Conservation (phyloP, 2,888 invertebrate genomes). For the Pseudeuparius sepicola region DNA sequence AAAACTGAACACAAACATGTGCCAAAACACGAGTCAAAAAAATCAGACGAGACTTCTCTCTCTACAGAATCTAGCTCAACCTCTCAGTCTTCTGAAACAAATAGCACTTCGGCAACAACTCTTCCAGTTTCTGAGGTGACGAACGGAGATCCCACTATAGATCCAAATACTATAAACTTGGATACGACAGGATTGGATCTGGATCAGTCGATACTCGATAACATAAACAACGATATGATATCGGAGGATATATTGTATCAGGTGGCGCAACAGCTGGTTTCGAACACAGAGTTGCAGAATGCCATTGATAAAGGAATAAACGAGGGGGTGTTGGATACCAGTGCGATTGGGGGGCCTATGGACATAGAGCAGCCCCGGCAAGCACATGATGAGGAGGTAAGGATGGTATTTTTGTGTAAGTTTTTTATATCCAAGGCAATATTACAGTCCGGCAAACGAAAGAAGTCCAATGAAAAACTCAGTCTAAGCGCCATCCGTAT, state of each 20-base stretch:
- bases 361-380: conserved; percentile 13
- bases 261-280: conserved; percentile 59
- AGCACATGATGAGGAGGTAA: too few species aligned
- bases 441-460: too few species aligned
- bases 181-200: conserved; percentile 48
- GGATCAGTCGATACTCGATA: conserved; percentile 48
- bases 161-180: conserved; percentile 39
- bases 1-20: conserved; percentile 12
- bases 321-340: conserved; percentile 36
- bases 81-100: not conserved
- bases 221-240: conserved; percentile 54
- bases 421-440: too few species aligned
- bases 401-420: too few species aligned
- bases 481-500: too few species aligned
- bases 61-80: conserved; percentile 3
- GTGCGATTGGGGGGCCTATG: conserved; percentile 17
- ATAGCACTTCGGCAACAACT: not conserved
- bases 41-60: not conserved
- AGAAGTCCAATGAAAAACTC: too few species aligned
- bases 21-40: not conserved
- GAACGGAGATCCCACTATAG: conserved; percentile 20
- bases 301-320: conserved; percentile 54
- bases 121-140: conserved; percentile 11
- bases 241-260: conserved; percentile 63
- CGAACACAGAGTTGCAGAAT: conserved; percentile 57